Conservation (phyloP, 2,797 vertebrate genomes). For the Arremon aurantiirostris region DNA sequence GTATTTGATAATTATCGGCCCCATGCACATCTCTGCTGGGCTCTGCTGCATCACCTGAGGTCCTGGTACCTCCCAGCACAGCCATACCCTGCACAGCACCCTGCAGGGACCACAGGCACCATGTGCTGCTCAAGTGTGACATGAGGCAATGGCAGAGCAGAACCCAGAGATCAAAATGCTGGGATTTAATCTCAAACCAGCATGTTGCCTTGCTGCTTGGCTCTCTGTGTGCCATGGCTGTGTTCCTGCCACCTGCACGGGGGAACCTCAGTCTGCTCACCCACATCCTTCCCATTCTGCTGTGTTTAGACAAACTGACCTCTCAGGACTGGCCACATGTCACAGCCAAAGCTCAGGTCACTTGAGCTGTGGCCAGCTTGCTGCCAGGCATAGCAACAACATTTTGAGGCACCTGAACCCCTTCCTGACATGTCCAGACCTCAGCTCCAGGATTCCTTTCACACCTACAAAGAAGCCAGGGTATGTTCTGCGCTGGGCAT, state of each 20-base stretch:
- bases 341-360: not conserved
- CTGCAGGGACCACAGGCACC: not conserved
- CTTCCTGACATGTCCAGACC: accelerated
- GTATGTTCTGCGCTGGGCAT: not conserved
- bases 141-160: not conserved
- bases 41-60: not conserved
- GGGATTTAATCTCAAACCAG: not conserved
- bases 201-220: accelerated
- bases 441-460: not conserved
- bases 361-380: not conserved
- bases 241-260: accelerated
- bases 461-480: not conserved
- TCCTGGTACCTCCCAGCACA: not conserved
- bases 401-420: not conserved
- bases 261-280: accelerated
- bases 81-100: not conserved
- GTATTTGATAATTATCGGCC: accelerated
- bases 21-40: not conserved
- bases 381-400: accelerated
- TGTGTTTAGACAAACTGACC: not conserved
- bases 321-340: accelerated
- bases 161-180: accelerated
- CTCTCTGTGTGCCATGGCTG: accelerated
- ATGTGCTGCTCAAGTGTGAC: accelerated
- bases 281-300: not conserved